Evolutionary conservation across 2,888 invertebrate species (phyloP).

Genomic region (Steinernema carpocapsae): DNA sequence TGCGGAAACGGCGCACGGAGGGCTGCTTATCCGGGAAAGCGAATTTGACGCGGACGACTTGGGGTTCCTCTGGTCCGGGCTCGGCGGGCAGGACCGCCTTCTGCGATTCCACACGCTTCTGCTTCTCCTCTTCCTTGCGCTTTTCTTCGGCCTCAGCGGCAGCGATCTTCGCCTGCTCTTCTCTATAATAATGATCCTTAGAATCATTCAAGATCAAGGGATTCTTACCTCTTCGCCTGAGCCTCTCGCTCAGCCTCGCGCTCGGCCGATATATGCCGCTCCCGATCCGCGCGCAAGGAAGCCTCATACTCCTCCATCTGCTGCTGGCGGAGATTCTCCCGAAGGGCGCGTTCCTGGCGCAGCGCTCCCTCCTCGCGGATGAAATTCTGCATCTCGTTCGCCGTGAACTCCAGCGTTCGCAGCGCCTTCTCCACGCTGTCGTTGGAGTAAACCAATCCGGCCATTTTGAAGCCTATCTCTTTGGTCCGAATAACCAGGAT

Average conservation of each 20-base stretch:
- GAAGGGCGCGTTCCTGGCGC: not conserved
- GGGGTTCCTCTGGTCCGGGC: not conserved
- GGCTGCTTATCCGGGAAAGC: not conserved
- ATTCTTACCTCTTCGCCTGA: not conserved
- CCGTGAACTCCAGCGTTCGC: not conserved
- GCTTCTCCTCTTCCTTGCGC: not conserved
- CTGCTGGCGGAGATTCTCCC: slow-evolving; percentile 14
- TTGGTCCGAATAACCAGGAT: slow-evolving; percentile 6
- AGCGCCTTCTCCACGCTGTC: not conserved
- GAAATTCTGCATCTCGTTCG: not conserved
- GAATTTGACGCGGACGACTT: not conserved
- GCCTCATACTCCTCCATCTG: slow-evolving; percentile 8
- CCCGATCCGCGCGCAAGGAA: not conserved
- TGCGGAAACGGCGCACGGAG: slow-evolving; percentile 7
- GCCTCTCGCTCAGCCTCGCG: not conserved
- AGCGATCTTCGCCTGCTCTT: slow-evolving; percentile 11
- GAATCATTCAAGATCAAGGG: not conserved
- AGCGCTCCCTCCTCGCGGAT: not conserved
- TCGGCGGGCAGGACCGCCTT: not conserved
- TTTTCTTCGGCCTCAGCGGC: not conserved
- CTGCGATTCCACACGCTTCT: slow-evolving; percentile 12
- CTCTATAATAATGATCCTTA: not conserved
- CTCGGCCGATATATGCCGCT: not conserved
- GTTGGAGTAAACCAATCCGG: not conserved
- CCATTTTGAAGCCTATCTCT: not conserved